phyloP scores from a whole-genome alignment of 2,113 vertebrate genomes.

The Tautogolabrus adspersus region DNA sequence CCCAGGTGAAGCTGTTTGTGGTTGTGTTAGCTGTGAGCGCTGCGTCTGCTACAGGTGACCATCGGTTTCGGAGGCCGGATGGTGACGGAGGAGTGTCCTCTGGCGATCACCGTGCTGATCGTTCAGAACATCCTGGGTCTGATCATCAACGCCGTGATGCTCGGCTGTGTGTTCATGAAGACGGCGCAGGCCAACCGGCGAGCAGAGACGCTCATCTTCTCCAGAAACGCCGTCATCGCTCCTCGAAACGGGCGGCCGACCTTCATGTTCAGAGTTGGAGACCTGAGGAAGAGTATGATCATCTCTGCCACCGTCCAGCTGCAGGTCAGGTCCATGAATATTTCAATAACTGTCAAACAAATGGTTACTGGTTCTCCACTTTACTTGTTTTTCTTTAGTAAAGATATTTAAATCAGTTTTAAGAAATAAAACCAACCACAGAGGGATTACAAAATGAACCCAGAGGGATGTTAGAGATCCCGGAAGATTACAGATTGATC shows the following conservation, averaged over 20 bases:
- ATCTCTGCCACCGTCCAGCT: constrained; percentile 88
- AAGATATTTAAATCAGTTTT: too few relatives aligned
- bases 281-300: constrained; percentile 90
- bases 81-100: constrained; percentile 88
- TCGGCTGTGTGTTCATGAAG: constrained; percentile 91
- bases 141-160: constrained; percentile 89
- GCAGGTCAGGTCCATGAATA: constrained; percentile 70
- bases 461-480: too few relatives aligned
- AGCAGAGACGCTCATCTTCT: constrained; percentile 89
- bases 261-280: constrained; percentile 87
- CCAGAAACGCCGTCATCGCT: constrained; percentile 84
- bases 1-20: accelerated
- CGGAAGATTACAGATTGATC: too few relatives aligned
- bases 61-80: constrained; percentile 88
- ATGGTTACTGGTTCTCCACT: neutral
- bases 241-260: constrained; percentile 83
- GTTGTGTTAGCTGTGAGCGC: neutral
- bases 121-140: constrained; percentile 88
- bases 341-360: neutral
- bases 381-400: too few relatives aligned
- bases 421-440: too few relatives aligned
- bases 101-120: constrained; percentile 86
- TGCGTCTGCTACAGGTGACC: constrained; percentile 78
- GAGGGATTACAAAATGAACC: too few relatives aligned
- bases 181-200: constrained; percentile 88